Percentiles rank a stretch among this genome's conserved stretches.
phyloP scores from a whole-genome alignment of 2,888 invertebrate genomes.

The Sphinx pinastri region DNA sequence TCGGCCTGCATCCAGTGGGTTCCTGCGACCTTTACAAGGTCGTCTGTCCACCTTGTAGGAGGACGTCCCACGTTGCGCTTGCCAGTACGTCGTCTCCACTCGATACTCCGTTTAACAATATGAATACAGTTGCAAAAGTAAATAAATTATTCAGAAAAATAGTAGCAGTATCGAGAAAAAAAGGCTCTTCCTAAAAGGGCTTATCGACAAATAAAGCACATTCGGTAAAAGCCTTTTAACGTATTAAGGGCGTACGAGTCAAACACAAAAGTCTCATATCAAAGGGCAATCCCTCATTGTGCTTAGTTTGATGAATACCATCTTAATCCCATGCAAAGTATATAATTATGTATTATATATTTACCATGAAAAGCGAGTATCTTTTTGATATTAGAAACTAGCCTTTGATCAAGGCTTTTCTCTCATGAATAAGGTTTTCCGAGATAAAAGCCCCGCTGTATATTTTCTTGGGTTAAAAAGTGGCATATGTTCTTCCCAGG shows the following conservation, averaged over 20 bases:
- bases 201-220: slow-evolving; percentile 25
- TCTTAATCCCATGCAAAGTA: slow-evolving; percentile 3
- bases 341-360: not conserved
- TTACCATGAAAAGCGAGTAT: not conserved
- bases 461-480: too few species aligned
- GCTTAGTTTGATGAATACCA: slow-evolving; percentile 11
- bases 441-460: too few species aligned
- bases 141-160: not conserved
- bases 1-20: too few species aligned
- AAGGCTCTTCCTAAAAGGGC: slow-evolving; percentile 16
- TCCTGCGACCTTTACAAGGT: too few species aligned
- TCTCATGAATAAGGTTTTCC: too few species aligned
- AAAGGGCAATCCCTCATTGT: slow-evolving; percentile 14
- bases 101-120: too few species aligned
- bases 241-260: slow-evolving; percentile 24
- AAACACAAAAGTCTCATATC: slow-evolving; percentile 18
- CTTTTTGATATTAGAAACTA: too few species aligned
- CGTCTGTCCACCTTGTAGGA: too few species aligned
- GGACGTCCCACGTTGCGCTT: too few species aligned
- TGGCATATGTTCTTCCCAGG: too few species aligned
- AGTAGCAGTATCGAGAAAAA: slow-evolving; percentile 1
- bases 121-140: not conserved
- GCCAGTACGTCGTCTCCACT: too few species aligned
- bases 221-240: slow-evolving; percentile 23
- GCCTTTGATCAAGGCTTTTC: too few species aligned